phyloP scores from a whole-genome alignment of 2,113 vertebrate genomes.

The Phalacrocorax brasilianus region DNA sequence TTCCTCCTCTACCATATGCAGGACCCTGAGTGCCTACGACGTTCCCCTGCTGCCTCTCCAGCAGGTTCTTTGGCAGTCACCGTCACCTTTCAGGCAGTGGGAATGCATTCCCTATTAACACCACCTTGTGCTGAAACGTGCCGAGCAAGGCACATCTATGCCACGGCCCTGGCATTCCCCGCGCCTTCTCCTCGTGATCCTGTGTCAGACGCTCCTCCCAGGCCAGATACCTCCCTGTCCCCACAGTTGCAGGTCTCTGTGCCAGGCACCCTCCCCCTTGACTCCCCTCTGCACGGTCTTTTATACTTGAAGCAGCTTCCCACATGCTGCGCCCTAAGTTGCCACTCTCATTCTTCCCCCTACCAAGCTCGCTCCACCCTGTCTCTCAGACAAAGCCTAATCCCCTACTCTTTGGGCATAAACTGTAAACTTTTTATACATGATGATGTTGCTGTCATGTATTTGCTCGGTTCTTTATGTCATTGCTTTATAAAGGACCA shows the following conservation, averaged over 20 bases:
- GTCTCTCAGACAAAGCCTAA: background rate
- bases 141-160: fast-evolving
- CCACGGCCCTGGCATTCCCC: background rate
- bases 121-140: background rate
- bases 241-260: fast-evolving
- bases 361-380: background rate
- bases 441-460: fast-evolving
- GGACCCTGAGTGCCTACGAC: fast-evolving
- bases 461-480: background rate
- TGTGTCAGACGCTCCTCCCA: background rate
- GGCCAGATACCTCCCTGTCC: fast-evolving
- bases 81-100: background rate
- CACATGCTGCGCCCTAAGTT: background rate
- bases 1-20: fast-evolving
- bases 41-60: background rate
- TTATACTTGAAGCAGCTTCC: background rate
- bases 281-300: background rate
- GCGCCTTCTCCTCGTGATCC: fast-evolving
- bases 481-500: slow-evolving; percentile 2
- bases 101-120: fast-evolving
- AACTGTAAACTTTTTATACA: background rate
- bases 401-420: background rate
- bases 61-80: background rate
- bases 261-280: background rate
- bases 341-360: background rate